phyloP scores from a whole-genome alignment of 1,140 invertebrate species.

The Drosophila parabipectinata region DNA sequence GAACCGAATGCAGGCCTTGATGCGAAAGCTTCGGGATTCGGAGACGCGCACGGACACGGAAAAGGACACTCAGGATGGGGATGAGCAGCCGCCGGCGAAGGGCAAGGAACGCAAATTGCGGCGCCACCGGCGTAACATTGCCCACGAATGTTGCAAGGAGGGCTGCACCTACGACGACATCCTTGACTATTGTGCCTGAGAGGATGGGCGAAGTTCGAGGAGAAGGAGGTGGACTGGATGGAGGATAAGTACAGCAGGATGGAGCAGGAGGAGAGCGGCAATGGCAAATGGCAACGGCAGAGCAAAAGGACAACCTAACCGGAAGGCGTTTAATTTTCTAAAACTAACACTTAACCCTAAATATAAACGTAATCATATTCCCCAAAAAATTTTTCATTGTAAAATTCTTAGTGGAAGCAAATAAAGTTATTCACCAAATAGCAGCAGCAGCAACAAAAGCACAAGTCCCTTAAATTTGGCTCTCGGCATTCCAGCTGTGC shows the following conservation, averaged over 20 bases:
- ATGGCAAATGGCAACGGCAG: conserved; percentile 1
- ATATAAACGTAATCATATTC: conserved; percentile 65
- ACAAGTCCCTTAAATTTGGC: conserved; percentile 1
- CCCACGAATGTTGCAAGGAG: conserved; percentile 59
- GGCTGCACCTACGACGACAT: conserved; percentile 75
- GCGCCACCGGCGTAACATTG: conserved; percentile 57
- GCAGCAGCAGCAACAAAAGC: conserved; percentile 56
- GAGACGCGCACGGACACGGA: conserved; percentile 1
- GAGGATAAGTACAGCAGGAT: conserved; percentile 7
- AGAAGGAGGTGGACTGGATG: background rate
- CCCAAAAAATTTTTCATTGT: conserved; percentile 75
- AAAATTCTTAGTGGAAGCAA: conserved; percentile 75
- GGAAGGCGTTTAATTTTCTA: conserved; percentile 49
- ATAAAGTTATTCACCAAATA: conserved; percentile 72
- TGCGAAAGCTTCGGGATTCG: conserved; percentile 6
- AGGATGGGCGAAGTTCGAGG: background rate
- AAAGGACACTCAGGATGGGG: background rate
- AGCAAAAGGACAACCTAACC: conserved; percentile 6
- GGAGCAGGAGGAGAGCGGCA: background rate
- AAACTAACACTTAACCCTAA: conserved; percentile 49
- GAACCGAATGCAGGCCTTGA: conserved; percentile 6
- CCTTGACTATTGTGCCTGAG: conserved; percentile 50
- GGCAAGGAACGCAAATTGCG: conserved; percentile 29
- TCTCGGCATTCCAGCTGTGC: conserved; percentile 34
- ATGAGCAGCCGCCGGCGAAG: background rate